Evolutionary conservation across 2,797 vertebrate genomes (phyloP).

Genomic region (Pseudochromis fuscus): DNA sequence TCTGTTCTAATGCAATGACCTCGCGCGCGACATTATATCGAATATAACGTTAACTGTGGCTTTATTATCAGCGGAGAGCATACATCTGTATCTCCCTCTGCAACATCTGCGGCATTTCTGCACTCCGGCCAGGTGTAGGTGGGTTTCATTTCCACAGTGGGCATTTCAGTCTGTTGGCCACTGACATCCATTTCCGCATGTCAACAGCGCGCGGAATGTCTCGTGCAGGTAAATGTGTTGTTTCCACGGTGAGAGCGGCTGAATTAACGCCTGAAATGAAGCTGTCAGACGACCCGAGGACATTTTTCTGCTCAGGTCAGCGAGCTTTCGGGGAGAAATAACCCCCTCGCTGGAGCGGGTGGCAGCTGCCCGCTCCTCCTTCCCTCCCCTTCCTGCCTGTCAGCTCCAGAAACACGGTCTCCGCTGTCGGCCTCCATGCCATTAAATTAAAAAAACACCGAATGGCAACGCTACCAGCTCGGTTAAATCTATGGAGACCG

Average conservation of each 20-base stretch:
- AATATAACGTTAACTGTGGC: not conserved
- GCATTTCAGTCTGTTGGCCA: constrained; percentile 16
- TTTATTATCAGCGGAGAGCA: not conserved
- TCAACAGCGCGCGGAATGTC: constrained; percentile 44
- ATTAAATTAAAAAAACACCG: constrained; percentile 6
- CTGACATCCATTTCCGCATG: constrained; percentile 70
- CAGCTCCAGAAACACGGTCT: constrained; percentile 56
- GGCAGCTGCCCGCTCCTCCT: constrained; percentile 56
- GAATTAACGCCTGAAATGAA: not conserved
- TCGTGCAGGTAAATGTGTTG: not conserved
- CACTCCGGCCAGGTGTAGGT: constrained; percentile 56
- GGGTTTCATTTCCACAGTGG: constrained; percentile 35
- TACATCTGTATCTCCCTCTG: not conserved
- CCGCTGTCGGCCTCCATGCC: constrained; percentile 62
- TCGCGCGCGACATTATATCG: not conserved
- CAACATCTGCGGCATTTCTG: constrained; percentile 31
- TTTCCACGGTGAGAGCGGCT: not conserved
- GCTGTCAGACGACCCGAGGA: not conserved
- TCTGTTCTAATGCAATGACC: no score
- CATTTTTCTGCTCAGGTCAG: constrained; percentile 32
- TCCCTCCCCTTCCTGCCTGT: constrained; percentile 46
- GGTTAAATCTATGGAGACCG: not conserved
- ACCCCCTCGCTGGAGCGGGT: constrained; percentile 36
- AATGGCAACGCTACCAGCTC: constrained; percentile 50
- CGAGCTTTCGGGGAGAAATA: constrained; percentile 38